These are phyloP conservation scores for Acromyrmex echinatior DNA, from an alignment of 1,140 invertebrate species.

Conservation along the genomic window DNA sequence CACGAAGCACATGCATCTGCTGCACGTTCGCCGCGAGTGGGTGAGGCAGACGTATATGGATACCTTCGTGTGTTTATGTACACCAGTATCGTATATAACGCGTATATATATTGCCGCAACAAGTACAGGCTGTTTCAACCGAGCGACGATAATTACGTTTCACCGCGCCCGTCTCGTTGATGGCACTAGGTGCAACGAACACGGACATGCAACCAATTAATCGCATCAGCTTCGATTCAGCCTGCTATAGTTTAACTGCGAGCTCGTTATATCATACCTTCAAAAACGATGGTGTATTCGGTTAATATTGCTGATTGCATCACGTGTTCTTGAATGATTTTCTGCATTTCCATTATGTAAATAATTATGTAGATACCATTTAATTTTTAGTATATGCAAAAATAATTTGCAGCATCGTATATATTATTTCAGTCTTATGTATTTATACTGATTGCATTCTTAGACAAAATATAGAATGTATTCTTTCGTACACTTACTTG, in stretches of 20 bases:
- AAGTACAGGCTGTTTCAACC: slow-evolving; percentile 56
- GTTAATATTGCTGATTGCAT: slow-evolving; percentile 37
- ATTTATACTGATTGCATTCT: neutral
- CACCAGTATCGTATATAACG: slow-evolving; percentile 40
- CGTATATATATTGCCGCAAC: slow-evolving; percentile 43
- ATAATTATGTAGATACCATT: neutral
- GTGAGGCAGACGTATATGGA: slow-evolving; percentile 10
- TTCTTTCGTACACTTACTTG: neutral
- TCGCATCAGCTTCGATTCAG: slow-evolving; percentile 46
- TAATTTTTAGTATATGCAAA: neutral
- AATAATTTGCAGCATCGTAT: neutral
- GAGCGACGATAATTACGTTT: slow-evolving; percentile 61
- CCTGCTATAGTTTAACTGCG: slow-evolving; percentile 39
- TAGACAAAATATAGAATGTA: neutral
- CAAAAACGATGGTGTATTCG: neutral
- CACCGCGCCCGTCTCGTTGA: slow-evolving; percentile 52
- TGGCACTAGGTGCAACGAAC: slow-evolving; percentile 56
- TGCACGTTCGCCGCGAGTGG: slow-evolving; percentile 19
- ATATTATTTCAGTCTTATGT: neutral
- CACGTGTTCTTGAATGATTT: neutral
- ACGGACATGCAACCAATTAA: slow-evolving; percentile 54
- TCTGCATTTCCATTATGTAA: neutral
- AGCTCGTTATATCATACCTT: slow-evolving; percentile 30
- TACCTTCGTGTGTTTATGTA: slow-evolving; percentile 40
- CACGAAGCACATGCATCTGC: slow-evolving; percentile 46